Percentiles rank a stretch among this genome's conserved stretches.
Conservation (phyloP, 2,113 vertebrate species). For the Gallinago paraguaiae region DNA sequence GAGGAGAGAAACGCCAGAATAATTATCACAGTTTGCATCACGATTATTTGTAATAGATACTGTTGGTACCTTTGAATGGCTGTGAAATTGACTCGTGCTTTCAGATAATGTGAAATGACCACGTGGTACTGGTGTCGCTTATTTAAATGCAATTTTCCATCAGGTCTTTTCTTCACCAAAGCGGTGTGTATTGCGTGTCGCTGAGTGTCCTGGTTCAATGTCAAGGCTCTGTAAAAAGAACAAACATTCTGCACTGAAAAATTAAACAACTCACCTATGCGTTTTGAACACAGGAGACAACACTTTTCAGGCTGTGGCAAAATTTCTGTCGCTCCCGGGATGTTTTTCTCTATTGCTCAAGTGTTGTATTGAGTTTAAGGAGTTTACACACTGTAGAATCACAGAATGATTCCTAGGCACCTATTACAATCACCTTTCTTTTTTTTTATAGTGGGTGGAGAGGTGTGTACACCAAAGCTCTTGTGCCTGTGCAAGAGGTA, state of each 20-base stretch:
- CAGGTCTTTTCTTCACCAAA: neutral
- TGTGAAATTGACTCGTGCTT: slow-evolving; percentile 22
- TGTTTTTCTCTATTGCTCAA: neutral
- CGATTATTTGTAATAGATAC: neutral
- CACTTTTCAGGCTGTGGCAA: neutral
- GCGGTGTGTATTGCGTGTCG: neutral
- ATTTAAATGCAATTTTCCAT: neutral
- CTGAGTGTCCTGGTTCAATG: neutral
- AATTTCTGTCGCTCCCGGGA: neutral
- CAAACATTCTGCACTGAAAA: neutral
- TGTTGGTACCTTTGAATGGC: neutral
- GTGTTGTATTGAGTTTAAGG: neutral
- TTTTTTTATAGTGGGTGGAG: neutral
- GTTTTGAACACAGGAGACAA: neutral
- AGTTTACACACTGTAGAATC: neutral
- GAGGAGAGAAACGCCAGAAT: neutral
- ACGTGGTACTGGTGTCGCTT: neutral
- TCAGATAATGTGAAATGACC: neutral
- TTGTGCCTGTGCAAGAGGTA: neutral
- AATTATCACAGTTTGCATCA: slow-evolving; percentile 7
- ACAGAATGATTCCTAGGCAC: too few species aligned
- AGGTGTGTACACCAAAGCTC: neutral
- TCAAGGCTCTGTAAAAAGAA: neutral
- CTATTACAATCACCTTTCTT: too few species aligned
- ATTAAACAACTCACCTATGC: neutral